Percentiles rank a stretch among this genome's conserved stretches.
These are phyloP conservation scores for Haliclona indistincta DNA, from an alignment of 37 sponge, comb jelly and placozoan genomes.

Conservation along the genomic window DNA sequence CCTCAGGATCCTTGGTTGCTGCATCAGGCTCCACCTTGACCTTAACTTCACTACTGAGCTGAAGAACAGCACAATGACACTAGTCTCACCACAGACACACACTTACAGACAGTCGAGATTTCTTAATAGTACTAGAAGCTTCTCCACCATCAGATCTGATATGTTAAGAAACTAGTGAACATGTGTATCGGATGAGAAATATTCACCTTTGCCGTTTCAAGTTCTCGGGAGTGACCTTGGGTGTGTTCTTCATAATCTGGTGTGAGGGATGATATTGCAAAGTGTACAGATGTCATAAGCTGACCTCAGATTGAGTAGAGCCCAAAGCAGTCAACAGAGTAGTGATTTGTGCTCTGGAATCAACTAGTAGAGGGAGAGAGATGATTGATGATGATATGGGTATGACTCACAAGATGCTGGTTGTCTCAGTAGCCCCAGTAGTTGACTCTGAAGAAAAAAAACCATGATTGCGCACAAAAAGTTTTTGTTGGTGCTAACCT, in stretches of 20 bases:
- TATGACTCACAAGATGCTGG: conserved; percentile 53
- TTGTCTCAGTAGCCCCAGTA: conserved; percentile 40
- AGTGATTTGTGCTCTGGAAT: conserved; percentile 54
- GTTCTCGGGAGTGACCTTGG: conserved; percentile 13
- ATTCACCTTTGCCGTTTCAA: conserved; percentile 23
- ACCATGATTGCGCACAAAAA: neutral
- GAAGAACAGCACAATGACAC: too few relatives aligned
- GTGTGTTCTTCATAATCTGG: conserved; percentile 50
- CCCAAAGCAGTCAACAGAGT: conserved; percentile 71
- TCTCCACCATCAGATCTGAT: conserved; percentile 4
- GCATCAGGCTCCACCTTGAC: too few relatives aligned
- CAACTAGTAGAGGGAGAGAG: conserved; percentile 23
- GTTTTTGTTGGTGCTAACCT: conserved; percentile 46
- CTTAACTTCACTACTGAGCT: too few relatives aligned
- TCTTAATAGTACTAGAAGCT: conserved; percentile 6
- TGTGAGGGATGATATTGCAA: neutral
- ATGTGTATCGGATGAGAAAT: neutral
- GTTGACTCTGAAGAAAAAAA: conserved; percentile 40
- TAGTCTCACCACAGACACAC: too few relatives aligned
- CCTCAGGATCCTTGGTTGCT: too few relatives aligned
- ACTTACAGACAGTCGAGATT: conserved; percentile 6
- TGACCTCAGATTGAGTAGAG: conserved; percentile 69
- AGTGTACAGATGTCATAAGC: neutral
- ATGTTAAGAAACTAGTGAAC: neutral
- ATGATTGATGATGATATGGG: neutral